Conservation (phyloP, 2,888 invertebrate genomes). For the Dryococelus australis region DNA sequence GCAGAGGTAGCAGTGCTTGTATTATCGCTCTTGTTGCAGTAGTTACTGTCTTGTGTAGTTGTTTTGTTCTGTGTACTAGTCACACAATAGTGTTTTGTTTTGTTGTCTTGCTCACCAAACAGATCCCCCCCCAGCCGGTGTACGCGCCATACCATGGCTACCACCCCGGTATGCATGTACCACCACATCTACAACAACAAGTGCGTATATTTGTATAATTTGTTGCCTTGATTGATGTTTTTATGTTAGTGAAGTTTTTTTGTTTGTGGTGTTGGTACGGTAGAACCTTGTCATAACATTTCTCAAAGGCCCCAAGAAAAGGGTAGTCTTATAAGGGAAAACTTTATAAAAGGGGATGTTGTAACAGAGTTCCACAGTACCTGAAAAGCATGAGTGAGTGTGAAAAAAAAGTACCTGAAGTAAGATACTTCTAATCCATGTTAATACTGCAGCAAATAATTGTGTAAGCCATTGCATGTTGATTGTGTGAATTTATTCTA, state of each 20-base stretch:
- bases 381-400: no score
- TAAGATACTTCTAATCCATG: no score
- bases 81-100: neutral
- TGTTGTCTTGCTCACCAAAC: slow-evolving; percentile 34
- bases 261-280: neutral
- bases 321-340: no score
- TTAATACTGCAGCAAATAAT: no score
- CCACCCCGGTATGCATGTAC: slow-evolving; percentile 38
- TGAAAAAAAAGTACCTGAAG: no score
- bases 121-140: slow-evolving; percentile 50
- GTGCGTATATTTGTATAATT: slow-evolving; percentile 36
- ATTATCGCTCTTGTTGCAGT: neutral
- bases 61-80: neutral
- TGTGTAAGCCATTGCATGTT: no score
- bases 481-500: no score
- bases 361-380: no score
- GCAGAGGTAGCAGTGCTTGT: neutral
- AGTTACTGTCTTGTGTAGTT: slow-evolving; percentile 4
- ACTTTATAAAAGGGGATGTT: no score
- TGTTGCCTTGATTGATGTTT: neutral
- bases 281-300: no score
- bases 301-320: no score
- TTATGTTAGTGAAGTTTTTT: neutral
- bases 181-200: slow-evolving; percentile 39
- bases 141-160: slow-evolving; percentile 42